These are phyloP conservation scores for Macroglossus sobrinus DNA, from an alignment of 2,113 vertebrate species.

Conservation along the genomic window DNA sequence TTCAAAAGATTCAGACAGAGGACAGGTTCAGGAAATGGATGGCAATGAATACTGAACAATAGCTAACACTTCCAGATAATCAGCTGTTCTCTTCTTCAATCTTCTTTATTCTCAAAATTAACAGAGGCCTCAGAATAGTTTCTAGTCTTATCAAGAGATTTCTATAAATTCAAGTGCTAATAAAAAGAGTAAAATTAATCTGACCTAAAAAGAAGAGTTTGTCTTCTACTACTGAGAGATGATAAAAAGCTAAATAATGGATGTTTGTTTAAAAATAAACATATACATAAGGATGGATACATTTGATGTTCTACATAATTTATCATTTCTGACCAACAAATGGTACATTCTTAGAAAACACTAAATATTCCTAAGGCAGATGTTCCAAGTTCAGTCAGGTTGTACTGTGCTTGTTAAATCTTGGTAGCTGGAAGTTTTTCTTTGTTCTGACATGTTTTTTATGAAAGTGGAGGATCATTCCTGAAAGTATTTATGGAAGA, in stretches of 20 bases:
- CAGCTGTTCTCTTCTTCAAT: not conserved
- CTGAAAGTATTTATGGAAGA: conserved; percentile 46
- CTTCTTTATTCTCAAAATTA: not conserved
- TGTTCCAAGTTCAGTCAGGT: not conserved
- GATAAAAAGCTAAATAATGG: not conserved
- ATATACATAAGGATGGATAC: not conserved
- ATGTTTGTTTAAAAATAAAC: not conserved
- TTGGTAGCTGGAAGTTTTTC: conserved; percentile 1
- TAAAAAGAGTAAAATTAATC: not conserved
- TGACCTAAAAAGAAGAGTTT: not conserved
- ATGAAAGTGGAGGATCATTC: conserved; percentile 27
- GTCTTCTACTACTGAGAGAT: not conserved
- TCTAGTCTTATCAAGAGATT: not conserved
- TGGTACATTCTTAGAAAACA: not conserved
- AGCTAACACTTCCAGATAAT: not conserved
- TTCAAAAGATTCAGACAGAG: conserved; percentile 10
- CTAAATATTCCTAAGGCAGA: not conserved
- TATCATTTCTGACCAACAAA: conserved; percentile 17
- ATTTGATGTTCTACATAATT: not conserved
- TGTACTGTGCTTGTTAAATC: conserved; percentile 21
- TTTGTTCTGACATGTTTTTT: conserved; percentile 63
- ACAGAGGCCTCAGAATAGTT: not conserved
- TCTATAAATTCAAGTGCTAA: not conserved
- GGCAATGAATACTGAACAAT: not conserved
- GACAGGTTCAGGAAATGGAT: not conserved